These are phyloP conservation scores for Baronia brevicornis DNA, from an alignment of 2,888 invertebrate genomes.

Conservation along the genomic window DNA sequence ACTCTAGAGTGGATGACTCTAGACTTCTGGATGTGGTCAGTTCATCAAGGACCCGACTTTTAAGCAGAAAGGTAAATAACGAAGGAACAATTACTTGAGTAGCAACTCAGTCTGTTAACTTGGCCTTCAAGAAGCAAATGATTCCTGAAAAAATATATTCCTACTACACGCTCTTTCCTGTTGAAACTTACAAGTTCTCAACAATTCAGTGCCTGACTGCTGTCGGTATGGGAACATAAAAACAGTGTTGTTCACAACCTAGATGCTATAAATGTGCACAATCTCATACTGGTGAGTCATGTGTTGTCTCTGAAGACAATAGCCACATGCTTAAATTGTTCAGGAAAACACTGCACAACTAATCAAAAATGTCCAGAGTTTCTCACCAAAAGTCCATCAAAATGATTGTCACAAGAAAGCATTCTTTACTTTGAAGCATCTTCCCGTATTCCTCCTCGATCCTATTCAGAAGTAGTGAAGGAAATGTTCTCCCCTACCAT, in stretches of 20 bases:
- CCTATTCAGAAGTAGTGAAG: too few relatives aligned
- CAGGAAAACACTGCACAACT: conserved; percentile 7
- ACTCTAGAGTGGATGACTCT: too few relatives aligned
- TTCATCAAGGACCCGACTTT: too few relatives aligned
- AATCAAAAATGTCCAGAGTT: conserved; percentile 13
- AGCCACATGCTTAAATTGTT: conserved; percentile 6
- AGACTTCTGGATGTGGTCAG: too few relatives aligned
- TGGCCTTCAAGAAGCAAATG: background rate
- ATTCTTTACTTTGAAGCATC: too few relatives aligned
- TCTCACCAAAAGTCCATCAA: conserved; percentile 10
- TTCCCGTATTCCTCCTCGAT: too few relatives aligned
- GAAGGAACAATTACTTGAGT: too few relatives aligned
- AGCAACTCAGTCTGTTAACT: background rate
- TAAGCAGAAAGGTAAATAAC: too few relatives aligned
- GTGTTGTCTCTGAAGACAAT: conserved; percentile 3
- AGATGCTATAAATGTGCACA: conserved; percentile 16
- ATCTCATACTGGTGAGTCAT: conserved; percentile 6
- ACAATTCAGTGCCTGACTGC: conserved; percentile 15
- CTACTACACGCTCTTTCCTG: background rate
- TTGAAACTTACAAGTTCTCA: conserved; percentile 5
- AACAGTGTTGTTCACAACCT: conserved; percentile 10
- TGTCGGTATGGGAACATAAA: conserved; percentile 14
- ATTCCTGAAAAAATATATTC: conserved; percentile 1
- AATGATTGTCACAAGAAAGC: conserved; percentile 3
- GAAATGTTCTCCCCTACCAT: too few relatives aligned